Conservation (phyloP, 2,888 invertebrate genomes). For the Campoplex nolae region DNA sequence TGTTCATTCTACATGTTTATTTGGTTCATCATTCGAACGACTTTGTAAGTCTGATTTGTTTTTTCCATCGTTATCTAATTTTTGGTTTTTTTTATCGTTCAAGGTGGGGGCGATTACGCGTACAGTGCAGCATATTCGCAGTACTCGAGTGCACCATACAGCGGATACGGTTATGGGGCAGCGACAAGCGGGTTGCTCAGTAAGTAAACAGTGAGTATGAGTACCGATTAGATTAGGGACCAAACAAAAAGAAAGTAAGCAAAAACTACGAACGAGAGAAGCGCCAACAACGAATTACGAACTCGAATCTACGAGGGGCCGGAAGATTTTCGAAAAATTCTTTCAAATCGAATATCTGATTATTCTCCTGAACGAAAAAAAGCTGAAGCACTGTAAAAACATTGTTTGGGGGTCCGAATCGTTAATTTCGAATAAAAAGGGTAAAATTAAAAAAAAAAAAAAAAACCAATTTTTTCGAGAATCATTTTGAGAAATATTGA, state of each 20-base stretch:
- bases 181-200: conserved; percentile 89
- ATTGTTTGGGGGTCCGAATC: too few species aligned
- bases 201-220: conserved; percentile 89
- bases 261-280: conserved; percentile 1
- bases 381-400: too few species aligned
- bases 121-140: conserved; percentile 91
- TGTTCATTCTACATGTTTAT: background rate
- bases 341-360: background rate
- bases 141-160: conserved; percentile 90
- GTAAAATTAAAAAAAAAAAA: too few species aligned
- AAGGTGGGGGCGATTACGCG: conserved; percentile 90
- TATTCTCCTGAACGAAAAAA: background rate
- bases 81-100: conserved; percentile 68
- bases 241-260: conserved; percentile 65
- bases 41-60: background rate
- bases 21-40: too few species aligned
- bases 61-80: background rate
- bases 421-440: too few species aligned
- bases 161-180: conserved; percentile 88
- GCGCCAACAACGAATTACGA: conserved; percentile 38
- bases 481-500: too few species aligned
- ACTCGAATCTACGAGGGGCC: conserved; percentile 1
- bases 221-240: conserved; percentile 82
- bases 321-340: background rate
- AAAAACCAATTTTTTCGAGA: too few species aligned